A percentile compares a stretch with the other conserved stretches of the same genome.
Evolutionary conservation across 2,113 vertebrate species (phyloP).

Genomic region (Spizaetus ornatus): DNA sequence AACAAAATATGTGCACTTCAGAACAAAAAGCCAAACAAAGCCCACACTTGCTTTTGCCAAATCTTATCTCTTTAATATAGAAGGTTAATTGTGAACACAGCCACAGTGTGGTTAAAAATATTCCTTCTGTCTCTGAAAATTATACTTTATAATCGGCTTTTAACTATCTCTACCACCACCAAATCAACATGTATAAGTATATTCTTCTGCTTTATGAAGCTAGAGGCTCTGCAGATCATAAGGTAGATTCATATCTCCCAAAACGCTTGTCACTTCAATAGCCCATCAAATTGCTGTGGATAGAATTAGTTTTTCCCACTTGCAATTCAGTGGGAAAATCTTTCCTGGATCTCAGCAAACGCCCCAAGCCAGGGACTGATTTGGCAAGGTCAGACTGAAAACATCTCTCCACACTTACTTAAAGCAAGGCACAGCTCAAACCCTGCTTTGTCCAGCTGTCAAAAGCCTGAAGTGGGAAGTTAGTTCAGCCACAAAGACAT

Average conservation of each 20-base stretch:
- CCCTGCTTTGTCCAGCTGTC: slow-evolving; percentile 51
- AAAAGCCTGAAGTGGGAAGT: slow-evolving; percentile 20
- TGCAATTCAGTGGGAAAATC: slow-evolving; percentile 31
- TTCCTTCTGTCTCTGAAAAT: neutral
- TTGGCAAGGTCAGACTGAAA: slow-evolving; percentile 46
- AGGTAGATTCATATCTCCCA: neutral
- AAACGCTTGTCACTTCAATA: neutral
- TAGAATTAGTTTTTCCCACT: slow-evolving; percentile 10
- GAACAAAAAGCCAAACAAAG: slow-evolving; percentile 2
- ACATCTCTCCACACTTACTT: slow-evolving; percentile 41
- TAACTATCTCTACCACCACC: neutral
- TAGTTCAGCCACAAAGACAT: neutral
- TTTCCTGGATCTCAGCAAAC: neutral
- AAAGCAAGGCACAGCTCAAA: neutral
- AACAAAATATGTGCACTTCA: neutral
- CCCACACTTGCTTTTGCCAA: neutral
- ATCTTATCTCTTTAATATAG: neutral
- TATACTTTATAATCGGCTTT: neutral
- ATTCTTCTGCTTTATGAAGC: neutral
- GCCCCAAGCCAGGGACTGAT: neutral
- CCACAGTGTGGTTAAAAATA: neutral
- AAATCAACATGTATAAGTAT: neutral
- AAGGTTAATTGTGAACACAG: neutral
- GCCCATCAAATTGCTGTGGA: neutral
- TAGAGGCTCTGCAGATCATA: neutral